A percentile compares a stretch with the other conserved stretches of the same genome.
phyloP scores from a whole-genome alignment of 2,888 invertebrate species.

The Actias luna region DNA sequence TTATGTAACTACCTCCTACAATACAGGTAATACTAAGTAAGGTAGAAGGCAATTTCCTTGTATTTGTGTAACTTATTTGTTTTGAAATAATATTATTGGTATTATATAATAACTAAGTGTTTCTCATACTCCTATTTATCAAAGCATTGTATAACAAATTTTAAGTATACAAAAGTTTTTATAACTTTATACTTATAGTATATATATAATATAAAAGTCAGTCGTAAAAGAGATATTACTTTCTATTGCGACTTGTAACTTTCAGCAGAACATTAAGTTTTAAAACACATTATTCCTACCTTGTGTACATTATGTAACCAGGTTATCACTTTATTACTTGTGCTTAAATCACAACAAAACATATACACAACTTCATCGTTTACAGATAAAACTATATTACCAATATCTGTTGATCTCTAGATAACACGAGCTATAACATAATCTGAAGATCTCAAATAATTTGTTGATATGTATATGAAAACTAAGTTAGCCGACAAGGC shows the following conservation, averaged over 20 bases:
- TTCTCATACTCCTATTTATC: too few relatives aligned
- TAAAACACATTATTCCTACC: background rate
- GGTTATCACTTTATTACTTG: background rate
- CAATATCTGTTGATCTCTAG: background rate
- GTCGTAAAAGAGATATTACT: background rate
- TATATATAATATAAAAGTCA: background rate
- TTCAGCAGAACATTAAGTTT: background rate
- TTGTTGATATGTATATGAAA: constrained; percentile 4
- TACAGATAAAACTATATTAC: background rate
- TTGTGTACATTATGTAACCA: background rate
- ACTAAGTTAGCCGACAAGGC: constrained; percentile 14
- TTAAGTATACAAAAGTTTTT: background rate
- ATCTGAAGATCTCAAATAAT: background rate
- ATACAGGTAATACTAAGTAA: too few relatives aligned
- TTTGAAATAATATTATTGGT: too few relatives aligned
- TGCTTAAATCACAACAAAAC: constrained; percentile 4
- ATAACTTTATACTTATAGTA: too few relatives aligned
- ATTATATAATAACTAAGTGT: too few relatives aligned
- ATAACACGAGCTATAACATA: background rate
- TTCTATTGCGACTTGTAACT: background rate
- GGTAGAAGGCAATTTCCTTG: too few relatives aligned
- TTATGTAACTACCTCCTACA: too few relatives aligned
- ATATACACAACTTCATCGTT: background rate
- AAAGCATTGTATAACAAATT: background rate
- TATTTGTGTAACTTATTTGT: too few relatives aligned